Evolutionary conservation across 2,113 vertebrate genomes (phyloP), one percentile per base, ranked within the genome.

Genomic region (Mionectes macconnelli): DNA sequence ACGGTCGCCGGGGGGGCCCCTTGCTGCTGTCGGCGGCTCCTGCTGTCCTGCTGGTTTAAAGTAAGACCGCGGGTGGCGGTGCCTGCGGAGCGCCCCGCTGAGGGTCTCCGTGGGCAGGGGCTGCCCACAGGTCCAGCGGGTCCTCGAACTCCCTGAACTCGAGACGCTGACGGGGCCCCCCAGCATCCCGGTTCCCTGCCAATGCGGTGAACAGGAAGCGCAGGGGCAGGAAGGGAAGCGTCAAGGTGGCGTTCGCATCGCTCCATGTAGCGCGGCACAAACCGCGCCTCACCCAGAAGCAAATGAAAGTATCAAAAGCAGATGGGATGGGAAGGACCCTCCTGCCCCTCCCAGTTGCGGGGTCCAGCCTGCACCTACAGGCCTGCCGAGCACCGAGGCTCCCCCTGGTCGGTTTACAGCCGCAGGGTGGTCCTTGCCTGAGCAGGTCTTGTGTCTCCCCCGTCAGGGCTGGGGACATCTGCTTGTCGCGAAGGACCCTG

Each of bases 1-100:
- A n/a, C n/a, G 40, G 22, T 49, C 22, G 47, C 10, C n/a, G 25
- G n/a, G 25, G 47, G n/a, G n/a, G n/a, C n/a, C n/a, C 17, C 14
- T 14, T 6, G 27, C 24, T 4, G 18, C 20, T 20, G 10, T 19
- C 4, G 0, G 5, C 2, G 56, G 14, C 56, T 39, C n/a, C 14
- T 25, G 16, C 30, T 23, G 40, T 4, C 7, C 24, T 2, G 27
- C 24, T 2, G 16, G 13, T 40, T 28, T 45, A 19, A 35, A 11
- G 21, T 35, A 6, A 50, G 2, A 30, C 39, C 8, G 30, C 0
- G 0, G 27, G 16, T 0, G 0, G 62, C 27, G 55, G 30, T 30
- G 50, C 9, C 31, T 25, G n/a, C 59, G 56, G 39, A 52, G 25
- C 35, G 10, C 22, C 50, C 17, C 28, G 31, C 5, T 13, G 22